Evolutionary conservation across 2,888 invertebrate genomes (phyloP), one percentile per base, ranked within the genome.

Genomic region (Dorcus hopei): DNA sequence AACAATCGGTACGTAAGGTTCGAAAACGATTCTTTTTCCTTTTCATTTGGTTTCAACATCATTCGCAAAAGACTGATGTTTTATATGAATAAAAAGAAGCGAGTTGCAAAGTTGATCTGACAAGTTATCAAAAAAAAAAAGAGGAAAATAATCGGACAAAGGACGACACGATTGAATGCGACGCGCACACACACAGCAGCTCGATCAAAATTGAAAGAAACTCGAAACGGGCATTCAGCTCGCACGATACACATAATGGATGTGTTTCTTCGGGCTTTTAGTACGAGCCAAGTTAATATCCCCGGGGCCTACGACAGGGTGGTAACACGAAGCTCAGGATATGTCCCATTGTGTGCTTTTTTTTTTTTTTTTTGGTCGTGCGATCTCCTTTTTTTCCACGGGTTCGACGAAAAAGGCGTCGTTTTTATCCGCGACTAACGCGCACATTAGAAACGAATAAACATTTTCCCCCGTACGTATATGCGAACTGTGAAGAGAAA

Each of bases 241-340:
- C 49, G 51, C 53, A 56, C 62, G 61, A 61, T 59, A 63, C 60
- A 56, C 49, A 54, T 63, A 67, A 67, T 67, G 65, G 66, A 65
- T 64, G 63, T 62, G 59, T 65, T 64, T 64, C 62, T 65, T 64
- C 63, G 55, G 58, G 64, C 67, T 64, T 67, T 67, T 63, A 67
- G 60, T 54, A 50, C 41, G 59, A 61, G 57, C 58, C 65, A 57
- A 62, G 62, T 61, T 65, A 66, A 66, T 66, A 66, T 66, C 65
- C 65, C 65, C 56, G 53, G 61, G 50, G 64, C 59, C 58, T 59
- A 9, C 19, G 52, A 41, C 40, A 39, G 41, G 43, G 52, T 14
- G 23, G 38, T 40, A 16, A 49, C 50, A 14, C 38, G 23, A 11
- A 49, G 33, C 51, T 9, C 51, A 19, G 38, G n/a, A 47, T 47